A percentile compares a stretch with the other conserved stretches of the same genome.
These are phyloP conservation scores for Acanthornis magna DNA, from an alignment of 2,797 vertebrate species.

Conservation along the genomic window DNA sequence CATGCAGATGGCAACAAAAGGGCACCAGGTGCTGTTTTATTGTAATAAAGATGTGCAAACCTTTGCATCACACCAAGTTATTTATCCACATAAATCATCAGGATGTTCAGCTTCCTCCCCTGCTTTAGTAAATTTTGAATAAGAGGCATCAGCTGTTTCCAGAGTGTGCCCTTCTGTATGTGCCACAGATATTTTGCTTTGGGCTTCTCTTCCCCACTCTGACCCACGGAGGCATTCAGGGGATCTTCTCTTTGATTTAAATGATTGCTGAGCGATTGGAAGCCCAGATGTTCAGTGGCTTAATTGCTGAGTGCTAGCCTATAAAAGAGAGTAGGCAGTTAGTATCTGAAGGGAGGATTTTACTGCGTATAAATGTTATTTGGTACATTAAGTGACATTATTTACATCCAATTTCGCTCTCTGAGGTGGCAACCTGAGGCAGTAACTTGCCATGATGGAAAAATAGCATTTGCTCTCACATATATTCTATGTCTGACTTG, in stretches of 20 bases:
- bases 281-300: conserved; percentile 56
- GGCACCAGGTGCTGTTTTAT: conserved; percentile 68
- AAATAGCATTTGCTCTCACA: not conserved
- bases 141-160: conserved; percentile 63
- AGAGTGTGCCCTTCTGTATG: conserved; percentile 22
- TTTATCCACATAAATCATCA: conserved; percentile 54
- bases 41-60: conserved; percentile 67
- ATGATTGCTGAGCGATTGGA: conserved; percentile 24
- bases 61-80: conserved; percentile 50
- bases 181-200: conserved; percentile 46
- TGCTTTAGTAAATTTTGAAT: conserved; percentile 52
- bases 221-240: conserved; percentile 44
- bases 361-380: conserved; percentile 41
- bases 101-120: conserved; percentile 32
- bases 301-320: conserved; percentile 40
- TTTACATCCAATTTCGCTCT: conserved; percentile 45
- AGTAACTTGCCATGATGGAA: not conserved
- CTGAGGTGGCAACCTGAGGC: conserved; percentile 21
- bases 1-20: conserved; percentile 62
- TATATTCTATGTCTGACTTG: not conserved
- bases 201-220: conserved; percentile 33
- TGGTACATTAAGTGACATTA: conserved; percentile 47
- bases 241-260: conserved; percentile 49
- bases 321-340: conserved; percentile 43
- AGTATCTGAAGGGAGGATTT: conserved; percentile 46